Percentiles rank a stretch among this genome's conserved stretches.
Conservation (phyloP, 2,113 vertebrate genomes). For the Dissostichus mawsoni region DNA sequence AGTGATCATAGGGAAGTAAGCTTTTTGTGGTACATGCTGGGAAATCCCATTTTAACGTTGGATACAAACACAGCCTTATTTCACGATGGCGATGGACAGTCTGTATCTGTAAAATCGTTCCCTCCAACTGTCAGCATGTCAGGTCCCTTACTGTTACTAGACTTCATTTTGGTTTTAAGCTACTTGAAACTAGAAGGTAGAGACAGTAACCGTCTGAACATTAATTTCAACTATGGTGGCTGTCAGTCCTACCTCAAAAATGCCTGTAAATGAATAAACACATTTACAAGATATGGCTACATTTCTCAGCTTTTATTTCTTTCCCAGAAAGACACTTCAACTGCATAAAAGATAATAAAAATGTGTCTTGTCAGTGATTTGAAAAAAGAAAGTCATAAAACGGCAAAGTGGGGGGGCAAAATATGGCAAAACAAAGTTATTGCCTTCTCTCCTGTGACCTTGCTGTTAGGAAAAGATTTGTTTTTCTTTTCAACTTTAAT, state of each 20-base stretch:
- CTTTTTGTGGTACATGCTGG: no score
- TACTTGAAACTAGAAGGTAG: neutral
- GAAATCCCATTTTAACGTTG: no score
- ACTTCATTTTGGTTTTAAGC: neutral
- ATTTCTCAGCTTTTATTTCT: neutral
- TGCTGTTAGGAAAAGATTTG: conserved; percentile 1
- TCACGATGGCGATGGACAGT: neutral
- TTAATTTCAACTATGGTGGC: neutral
- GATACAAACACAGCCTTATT: neutral
- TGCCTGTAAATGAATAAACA: neutral
- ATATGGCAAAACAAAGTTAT: conserved; percentile 1
- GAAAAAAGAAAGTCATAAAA: conserved; percentile 22
- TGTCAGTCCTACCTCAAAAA: neutral
- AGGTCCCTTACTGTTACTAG: no score
- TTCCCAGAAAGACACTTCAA: neutral
- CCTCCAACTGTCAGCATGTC: neutral
- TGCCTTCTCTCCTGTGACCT: conserved; percentile 29
- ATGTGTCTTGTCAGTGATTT: conserved; percentile 14
- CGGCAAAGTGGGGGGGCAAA: no score
- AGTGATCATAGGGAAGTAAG: no score
- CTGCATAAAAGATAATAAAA: neutral
- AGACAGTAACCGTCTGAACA: neutral
- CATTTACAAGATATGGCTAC: neutral
- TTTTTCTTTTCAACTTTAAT: conserved; percentile 19
- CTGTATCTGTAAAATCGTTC: neutral